Percentiles rank a stretch among this genome's conserved stretches.
Evolutionary conservation across 1,140 invertebrate genomes (phyloP).

Genomic region (Bombus cullumanus): DNA sequence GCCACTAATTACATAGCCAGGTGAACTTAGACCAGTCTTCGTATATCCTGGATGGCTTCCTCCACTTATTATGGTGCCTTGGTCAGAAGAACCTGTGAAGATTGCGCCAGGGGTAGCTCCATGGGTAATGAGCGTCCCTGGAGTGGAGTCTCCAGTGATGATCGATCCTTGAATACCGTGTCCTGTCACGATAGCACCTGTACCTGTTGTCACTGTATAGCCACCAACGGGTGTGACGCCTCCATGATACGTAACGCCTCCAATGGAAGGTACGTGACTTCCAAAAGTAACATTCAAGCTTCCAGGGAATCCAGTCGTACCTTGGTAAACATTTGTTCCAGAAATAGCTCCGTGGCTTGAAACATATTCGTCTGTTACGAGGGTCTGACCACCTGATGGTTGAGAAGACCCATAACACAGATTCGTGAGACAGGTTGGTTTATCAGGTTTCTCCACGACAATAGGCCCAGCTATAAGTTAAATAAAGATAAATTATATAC

Average conservation of each 20-base stretch:
- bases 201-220: neutral
- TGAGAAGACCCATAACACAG: neutral
- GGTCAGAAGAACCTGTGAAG: slow-evolving; percentile 25
- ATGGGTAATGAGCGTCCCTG: slow-evolving; percentile 48
- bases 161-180: slow-evolving; percentile 33
- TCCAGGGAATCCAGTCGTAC: neutral
- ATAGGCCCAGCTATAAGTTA: neutral
- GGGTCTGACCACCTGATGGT: neutral
- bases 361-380: neutral
- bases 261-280: neutral
- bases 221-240: neutral
- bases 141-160: slow-evolving; percentile 41
- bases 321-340: slow-evolving; percentile 12
- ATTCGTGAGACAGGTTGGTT: neutral
- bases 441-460: neutral
- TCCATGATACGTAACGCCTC: neutral
- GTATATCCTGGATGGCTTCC: slow-evolving; percentile 59
- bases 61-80: slow-evolving; percentile 51
- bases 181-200: slow-evolving; percentile 35
- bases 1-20: slow-evolving; percentile 64
- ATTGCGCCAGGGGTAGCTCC: slow-evolving; percentile 52
- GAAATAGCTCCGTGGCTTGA: neutral
- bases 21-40: slow-evolving; percentile 53
- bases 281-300: slow-evolving; percentile 20
- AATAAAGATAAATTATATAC: neutral